Evolutionary conservation across 2,797 vertebrate genomes (phyloP), one percentile per base, ranked within the genome.

Genomic region (Argyrosomus regius): DNA sequence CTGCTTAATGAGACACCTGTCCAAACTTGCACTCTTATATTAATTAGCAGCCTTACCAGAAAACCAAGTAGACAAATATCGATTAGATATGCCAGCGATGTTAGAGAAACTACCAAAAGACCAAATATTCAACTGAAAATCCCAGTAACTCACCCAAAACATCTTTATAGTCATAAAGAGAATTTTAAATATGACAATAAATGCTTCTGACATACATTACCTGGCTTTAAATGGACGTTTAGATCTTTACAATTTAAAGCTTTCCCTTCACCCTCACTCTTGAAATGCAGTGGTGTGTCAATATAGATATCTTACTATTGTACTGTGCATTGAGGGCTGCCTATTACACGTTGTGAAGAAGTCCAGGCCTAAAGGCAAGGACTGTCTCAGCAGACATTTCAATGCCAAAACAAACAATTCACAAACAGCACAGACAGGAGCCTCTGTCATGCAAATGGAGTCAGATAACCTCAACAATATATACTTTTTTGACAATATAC

Each of bases 1-100:
- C 31, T n/a, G 50, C 14, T 75, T 64, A 70, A 80, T 70, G 66
- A 70, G 59, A 70, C 65, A 75, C 35, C 65, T 75, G 60, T 35
- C 53, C 17, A 10, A 16, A 64, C 18, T 56, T n/a, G 11, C 54
- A 18, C 22, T 54, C 31, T 16, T 58, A 39, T 28, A 66, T 60
- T 28, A 67, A 54, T 72, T 39, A 28, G 9, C 5, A 14, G 24
- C 14, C 22, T 58, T 9, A 58, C 3, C 69, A 53, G 48, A 35
- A 20, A 20, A 69, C 74, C 31, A 69, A 63, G 20, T 16, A 24
- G 14, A 52, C 31, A 58, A 45, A 45, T 31, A 10, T 3, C 2
- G 6, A 58, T 12, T 17, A 13, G 1, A 59, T 45, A 10, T 48
- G 35, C 35, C 35, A 39, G 35, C 7, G 7, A 35, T 35, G 35